These are phyloP conservation scores for Zeus faber DNA, from an alignment of 2,113 vertebrate species.

Conservation along the genomic window DNA sequence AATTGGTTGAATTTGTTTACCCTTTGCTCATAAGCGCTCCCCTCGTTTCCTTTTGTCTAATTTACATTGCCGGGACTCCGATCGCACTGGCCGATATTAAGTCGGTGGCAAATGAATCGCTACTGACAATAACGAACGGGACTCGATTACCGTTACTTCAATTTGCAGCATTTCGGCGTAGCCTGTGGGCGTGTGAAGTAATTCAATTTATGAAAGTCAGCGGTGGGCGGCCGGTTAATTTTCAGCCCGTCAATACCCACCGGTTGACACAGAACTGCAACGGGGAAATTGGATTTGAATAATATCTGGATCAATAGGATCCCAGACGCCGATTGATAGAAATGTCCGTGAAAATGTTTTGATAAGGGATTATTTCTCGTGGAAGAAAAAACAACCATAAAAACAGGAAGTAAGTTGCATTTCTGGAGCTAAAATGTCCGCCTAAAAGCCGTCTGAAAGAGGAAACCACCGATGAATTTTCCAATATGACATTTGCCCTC, in stretches of 20 bases:
- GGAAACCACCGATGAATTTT: no score
- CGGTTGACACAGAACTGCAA: no score
- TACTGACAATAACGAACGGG: constrained; percentile 62
- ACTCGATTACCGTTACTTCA: constrained; percentile 39
- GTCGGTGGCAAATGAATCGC: constrained; percentile 59
- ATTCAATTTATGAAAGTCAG: constrained; percentile 46
- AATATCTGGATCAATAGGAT: no score
- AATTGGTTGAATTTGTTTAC: constrained; percentile 57
- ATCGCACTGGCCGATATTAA: constrained; percentile 58
- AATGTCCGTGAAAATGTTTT: no score
- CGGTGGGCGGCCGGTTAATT: constrained; percentile 46
- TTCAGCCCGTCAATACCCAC: constrained; percentile 37
- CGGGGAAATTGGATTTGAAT: no score
- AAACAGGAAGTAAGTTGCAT: no score
- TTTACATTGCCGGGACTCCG: constrained; percentile 45
- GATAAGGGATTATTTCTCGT: no score
- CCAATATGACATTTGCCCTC: neutral
- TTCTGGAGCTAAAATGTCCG: no score
- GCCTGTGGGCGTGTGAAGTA: constrained; percentile 34
- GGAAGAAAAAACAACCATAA: no score
- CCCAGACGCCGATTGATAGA: no score
- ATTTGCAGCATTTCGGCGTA: constrained; percentile 34
- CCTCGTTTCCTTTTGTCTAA: neutral
- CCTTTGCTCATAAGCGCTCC: constrained; percentile 16
- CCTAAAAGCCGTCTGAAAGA: no score